Base-by-base conservation (phyloP, 1,140 invertebrate genomes). In the Saccostrea glomerata region DNA sequence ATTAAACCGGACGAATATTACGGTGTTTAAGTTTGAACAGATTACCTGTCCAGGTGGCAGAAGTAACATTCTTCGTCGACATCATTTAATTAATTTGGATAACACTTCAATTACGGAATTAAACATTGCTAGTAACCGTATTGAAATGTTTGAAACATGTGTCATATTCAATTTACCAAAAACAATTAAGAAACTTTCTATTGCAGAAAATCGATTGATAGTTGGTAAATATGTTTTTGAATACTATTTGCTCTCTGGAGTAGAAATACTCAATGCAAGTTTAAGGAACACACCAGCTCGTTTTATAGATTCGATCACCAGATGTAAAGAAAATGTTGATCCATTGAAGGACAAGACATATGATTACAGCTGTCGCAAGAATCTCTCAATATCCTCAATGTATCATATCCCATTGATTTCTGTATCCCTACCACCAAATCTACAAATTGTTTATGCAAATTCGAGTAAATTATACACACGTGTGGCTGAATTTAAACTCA, bases 91-190 rank as follows among this genome's bases (percentile, higher is more conserved):
- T 36, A 25, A 77, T 36, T 36, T 77, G 70, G 25, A 77, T 25
- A 77, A 77, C 70, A 77, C 70, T 4, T 77, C 25, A 30, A 23
- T 77, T 30, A 25, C 30, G 30, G 70, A 77, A 77, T 17, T 77
- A 77, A 77, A 11, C 15, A 77, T 77, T 36, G 70, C 70, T 5
- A 30, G 25, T 36, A 77, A 77, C 30, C 70, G 70, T 9, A 77
- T 77, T 77, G 70, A 77, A 77, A 77, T 30, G 25, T 30, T 77
- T 30, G 70, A 77, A 36, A 25, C 70, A 36, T 77, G 70, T 36
- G 70, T 77, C 25, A 15, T 77, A 36, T 77, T 15, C 70, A 25
- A 36, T 25, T 77, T 77, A 77, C 70, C 70, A 77, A 77, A 77
- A 77, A 36, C 70, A 23, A 36, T 77, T 25, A 77, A 30, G 13